These are phyloP conservation scores for Gallinago undulata DNA, from an alignment of 2,113 vertebrate species.

Conservation along the genomic window DNA sequence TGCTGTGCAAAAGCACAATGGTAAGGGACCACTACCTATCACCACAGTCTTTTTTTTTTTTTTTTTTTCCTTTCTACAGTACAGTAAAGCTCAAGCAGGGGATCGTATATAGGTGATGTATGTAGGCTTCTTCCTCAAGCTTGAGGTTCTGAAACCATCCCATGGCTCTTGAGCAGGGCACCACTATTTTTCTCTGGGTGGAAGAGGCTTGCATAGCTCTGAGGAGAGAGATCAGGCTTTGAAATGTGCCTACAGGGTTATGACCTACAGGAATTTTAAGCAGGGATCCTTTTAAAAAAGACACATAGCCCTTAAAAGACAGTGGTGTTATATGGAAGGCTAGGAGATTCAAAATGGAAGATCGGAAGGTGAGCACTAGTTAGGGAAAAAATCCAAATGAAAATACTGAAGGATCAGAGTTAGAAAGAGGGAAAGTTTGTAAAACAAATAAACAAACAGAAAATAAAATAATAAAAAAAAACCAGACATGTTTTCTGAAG, in stretches of 20 bases:
- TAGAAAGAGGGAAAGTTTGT: background rate
- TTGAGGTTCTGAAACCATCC: background rate
- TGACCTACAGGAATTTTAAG: background rate
- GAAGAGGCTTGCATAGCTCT: background rate
- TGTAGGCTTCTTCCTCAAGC: background rate
- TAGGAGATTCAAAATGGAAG: background rate
- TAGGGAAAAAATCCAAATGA: background rate
- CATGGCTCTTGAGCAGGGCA: background rate
- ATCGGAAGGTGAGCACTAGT: background rate
- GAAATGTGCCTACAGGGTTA: background rate
- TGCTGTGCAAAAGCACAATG: background rate
- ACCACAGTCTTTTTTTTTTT: background rate
- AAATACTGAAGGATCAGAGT: background rate
- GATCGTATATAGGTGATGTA: background rate
- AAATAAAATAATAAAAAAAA: background rate
- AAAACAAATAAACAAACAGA: too few species aligned
- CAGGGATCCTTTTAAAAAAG: background rate
- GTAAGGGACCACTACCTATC: background rate
- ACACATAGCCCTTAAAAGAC: background rate
- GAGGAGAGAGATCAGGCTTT: background rate
- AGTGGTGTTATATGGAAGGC: accelerated
- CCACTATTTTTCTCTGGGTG: accelerated
- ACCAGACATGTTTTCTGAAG: background rate
- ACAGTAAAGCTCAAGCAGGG: background rate
- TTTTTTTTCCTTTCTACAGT: background rate